Percentiles rank a stretch among this genome's conserved stretches.
Evolutionary conservation across 2,888 invertebrate species (phyloP).

Genomic region (Eretmocerus hayati): DNA sequence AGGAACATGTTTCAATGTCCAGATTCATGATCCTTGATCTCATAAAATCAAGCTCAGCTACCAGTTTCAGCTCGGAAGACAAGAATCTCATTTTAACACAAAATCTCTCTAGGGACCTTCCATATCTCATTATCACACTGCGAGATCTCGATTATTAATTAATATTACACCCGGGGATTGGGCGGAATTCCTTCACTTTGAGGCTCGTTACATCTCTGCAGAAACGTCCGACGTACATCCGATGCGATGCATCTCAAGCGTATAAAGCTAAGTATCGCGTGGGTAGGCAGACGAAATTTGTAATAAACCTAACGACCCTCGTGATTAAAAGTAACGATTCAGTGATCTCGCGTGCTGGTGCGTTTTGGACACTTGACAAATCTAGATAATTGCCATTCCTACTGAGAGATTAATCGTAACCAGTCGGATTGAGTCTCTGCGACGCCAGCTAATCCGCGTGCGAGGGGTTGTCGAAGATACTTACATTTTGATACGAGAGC

Average conservation of each 20-base stretch:
- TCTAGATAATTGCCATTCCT: conserved; percentile 39
- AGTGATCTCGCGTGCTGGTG: conserved; percentile 34
- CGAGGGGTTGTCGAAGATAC: too few species aligned
- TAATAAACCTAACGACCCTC: conserved; percentile 45
- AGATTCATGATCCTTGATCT: too few species aligned
- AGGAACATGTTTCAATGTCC: too few species aligned
- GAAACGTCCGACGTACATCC: background rate
- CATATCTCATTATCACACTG: conserved; percentile 5
- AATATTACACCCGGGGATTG: conserved; percentile 20
- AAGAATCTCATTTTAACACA: conserved; percentile 2
- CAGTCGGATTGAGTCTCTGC: background rate
- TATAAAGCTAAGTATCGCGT: conserved; percentile 23
- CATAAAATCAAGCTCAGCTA: background rate
- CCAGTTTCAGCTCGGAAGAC: background rate
- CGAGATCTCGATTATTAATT: conserved; percentile 21
- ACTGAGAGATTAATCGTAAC: conserved; percentile 19
- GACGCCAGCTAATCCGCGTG: too few species aligned
- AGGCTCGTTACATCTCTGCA: background rate
- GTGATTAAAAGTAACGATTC: conserved; percentile 46
- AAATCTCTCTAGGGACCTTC: background rate
- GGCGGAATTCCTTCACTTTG: conserved; percentile 16
- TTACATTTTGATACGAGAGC: too few species aligned
- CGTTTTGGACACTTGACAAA: conserved; percentile 41
- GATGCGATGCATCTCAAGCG: conserved; percentile 28
- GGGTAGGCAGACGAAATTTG: conserved; percentile 38